These are phyloP conservation scores for Hyla sarda DNA, from an alignment of 2,113 vertebrate genomes.

Conservation along the genomic window DNA sequence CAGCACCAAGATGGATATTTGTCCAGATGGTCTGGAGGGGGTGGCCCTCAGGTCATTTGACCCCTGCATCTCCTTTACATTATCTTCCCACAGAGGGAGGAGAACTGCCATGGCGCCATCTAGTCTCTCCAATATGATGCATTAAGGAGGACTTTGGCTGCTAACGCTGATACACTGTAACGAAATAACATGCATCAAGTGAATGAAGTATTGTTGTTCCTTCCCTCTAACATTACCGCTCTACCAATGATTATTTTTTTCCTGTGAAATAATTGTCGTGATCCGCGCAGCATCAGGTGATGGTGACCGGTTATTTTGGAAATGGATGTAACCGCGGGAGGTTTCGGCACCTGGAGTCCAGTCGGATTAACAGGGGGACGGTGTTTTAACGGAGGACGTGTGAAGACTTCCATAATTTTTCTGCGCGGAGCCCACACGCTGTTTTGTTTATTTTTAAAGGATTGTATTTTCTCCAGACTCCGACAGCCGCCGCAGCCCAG, in stretches of 20 bases:
- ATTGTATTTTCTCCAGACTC: neutral
- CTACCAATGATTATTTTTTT: neutral
- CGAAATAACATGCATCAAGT: neutral
- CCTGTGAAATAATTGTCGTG: neutral
- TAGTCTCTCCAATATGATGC: no score
- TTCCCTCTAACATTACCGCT: neutral
- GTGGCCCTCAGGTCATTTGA: no score
- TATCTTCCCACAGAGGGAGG: no score
- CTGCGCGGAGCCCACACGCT: neutral
- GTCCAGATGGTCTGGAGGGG: no score
- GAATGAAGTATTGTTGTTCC: neutral
- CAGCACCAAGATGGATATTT: no score
- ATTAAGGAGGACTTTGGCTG: neutral
- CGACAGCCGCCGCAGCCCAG: neutral
- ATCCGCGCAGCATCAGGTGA: neutral
- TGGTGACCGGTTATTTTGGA: neutral
- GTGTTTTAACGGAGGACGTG: neutral
- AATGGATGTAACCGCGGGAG: neutral
- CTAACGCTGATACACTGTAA: neutral
- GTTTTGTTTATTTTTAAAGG: neutral
- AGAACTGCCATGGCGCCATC: no score
- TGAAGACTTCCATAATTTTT: neutral
- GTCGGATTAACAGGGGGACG: neutral
- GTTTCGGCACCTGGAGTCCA: neutral
- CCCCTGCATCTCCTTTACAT: no score